A percentile compares a stretch with the other conserved stretches of the same genome.
Conservation (phyloP, 2,113 vertebrate genomes). For the Lagopus leucura region DNA sequence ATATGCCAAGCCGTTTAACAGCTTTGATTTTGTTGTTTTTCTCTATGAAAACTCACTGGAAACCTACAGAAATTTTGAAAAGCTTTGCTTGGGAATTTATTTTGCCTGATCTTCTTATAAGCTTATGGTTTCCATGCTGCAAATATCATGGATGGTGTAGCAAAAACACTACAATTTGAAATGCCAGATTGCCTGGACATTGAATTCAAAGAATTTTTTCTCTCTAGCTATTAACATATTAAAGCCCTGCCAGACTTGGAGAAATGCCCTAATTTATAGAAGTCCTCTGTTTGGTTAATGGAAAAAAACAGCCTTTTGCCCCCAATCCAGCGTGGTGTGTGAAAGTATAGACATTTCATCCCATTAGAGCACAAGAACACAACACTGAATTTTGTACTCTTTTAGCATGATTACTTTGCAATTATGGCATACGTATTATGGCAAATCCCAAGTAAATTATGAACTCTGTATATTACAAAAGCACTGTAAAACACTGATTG, state of each 20-base stretch:
- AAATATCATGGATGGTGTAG: background rate
- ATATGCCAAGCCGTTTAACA: background rate
- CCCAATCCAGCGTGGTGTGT: conserved; percentile 22
- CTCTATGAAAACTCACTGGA: background rate
- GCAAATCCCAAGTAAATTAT: conserved; percentile 75
- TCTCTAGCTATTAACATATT: conserved; percentile 4
- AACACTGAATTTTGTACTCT: conserved; percentile 60
- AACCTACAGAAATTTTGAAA: background rate
- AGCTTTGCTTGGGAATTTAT: background rate
- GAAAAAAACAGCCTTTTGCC: conserved; percentile 59
- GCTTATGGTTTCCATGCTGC: background rate
- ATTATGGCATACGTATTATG: conserved; percentile 70
- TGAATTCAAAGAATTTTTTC: background rate
- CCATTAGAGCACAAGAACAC: conserved; percentile 17
- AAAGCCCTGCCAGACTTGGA: conserved; percentile 23
- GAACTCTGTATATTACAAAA: conserved; percentile 74
- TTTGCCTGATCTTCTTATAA: background rate
- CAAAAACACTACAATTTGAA: background rate
- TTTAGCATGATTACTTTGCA: conserved; percentile 65
- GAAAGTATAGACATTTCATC: conserved; percentile 41
- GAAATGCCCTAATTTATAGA: conserved; percentile 42
- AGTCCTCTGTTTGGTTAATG: conserved; percentile 48
- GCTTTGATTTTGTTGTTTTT: background rate
- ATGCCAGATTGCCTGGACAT: background rate
- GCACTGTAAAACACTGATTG: conserved; percentile 78